Evolutionary conservation across 2,888 invertebrate species (phyloP), one percentile per base, ranked within the genome.

Genomic region (Enchytraeus crypticus): DNA sequence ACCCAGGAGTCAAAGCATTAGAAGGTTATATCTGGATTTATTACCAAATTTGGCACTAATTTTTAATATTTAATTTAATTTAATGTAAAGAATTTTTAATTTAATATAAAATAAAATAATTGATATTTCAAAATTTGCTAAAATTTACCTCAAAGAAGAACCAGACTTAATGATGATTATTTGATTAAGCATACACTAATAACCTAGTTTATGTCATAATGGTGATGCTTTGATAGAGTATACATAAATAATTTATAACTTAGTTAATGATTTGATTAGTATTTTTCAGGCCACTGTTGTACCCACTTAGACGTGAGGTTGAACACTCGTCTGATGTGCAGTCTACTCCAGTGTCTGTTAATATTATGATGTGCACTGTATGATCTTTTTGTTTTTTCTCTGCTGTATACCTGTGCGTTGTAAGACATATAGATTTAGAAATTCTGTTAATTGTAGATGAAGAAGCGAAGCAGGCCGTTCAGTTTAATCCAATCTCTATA

Each of bases 401-500:
- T 23, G 27, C 23, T 29, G 45, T n/a, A 47, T 21, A 26, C 8
- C 14, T 55, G 8, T 21, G 18, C 8, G 34, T 49, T n/a, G n/a
- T n/a, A n/a, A n/a, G n/a, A n/a, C n/a, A n/a, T n/a, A n/a, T n/a
- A n/a, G n/a, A n/a, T n/a, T n/a, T 23, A 29, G 30, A 18, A 5
- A 26, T 30, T 14, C 8, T 23, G 23, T 4, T 30, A 3, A 0
- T 8, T 53, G 8, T 53, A 14, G 8, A 1, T 30, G 8, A 30
- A 29, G 30, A 23, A 3, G 26, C 26, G 14, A 43, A 57, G n/a
- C 45, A 45, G 27, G 56, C 47, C 23, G 26, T 57, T 30, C 53
- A 57, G 33, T 53, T 64, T 23, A 30, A 51, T 5, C 27, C 62
- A 26, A 59, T 64, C 32, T 56, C 51, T 29, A 51, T 53, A 26